These are phyloP conservation scores for Cosmia trapezina DNA, from an alignment of 2,888 invertebrate genomes.

Conservation along the genomic window DNA sequence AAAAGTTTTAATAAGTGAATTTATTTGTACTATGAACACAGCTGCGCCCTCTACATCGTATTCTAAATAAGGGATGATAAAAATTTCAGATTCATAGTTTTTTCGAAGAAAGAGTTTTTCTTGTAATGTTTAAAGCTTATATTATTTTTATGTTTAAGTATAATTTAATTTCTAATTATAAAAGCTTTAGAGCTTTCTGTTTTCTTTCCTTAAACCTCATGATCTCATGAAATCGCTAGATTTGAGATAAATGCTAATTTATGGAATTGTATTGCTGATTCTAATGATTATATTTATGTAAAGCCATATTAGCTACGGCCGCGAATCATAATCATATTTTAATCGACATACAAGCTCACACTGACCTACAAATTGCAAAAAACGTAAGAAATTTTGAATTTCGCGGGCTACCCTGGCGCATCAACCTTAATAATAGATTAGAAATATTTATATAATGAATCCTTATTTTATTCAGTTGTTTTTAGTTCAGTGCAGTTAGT, in stretches of 20 bases:
- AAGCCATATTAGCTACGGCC: too few relatives aligned
- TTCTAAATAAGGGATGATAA: not conserved
- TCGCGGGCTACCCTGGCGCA: too few relatives aligned
- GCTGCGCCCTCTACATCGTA: slow-evolving; percentile 36
- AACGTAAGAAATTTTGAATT: too few relatives aligned
- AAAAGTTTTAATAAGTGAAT: not conserved
- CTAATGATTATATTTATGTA: too few relatives aligned
- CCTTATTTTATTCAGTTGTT: not conserved
- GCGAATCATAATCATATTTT: too few relatives aligned
- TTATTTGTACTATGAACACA: not conserved
- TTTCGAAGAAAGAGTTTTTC: not conserved
- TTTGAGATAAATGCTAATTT: too few relatives aligned
- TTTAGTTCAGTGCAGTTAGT: not conserved
- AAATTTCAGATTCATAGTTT: not conserved
- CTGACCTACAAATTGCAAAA: too few relatives aligned
- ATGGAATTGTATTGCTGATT: too few relatives aligned
- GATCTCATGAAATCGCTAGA: too few relatives aligned
- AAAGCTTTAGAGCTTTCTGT: too few relatives aligned
- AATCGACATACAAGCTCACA: too few relatives aligned
- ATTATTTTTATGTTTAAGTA: not conserved
- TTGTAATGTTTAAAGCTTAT: not conserved
- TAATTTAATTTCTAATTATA: not conserved
- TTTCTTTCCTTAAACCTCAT: too few relatives aligned
- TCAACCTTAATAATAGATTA: not conserved
- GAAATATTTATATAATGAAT: not conserved